A percentile compares a stretch with the other conserved stretches of the same genome.
Conservation (phyloP, 1,140 invertebrate genomes). For the Lutraria rhynchaena region DNA sequence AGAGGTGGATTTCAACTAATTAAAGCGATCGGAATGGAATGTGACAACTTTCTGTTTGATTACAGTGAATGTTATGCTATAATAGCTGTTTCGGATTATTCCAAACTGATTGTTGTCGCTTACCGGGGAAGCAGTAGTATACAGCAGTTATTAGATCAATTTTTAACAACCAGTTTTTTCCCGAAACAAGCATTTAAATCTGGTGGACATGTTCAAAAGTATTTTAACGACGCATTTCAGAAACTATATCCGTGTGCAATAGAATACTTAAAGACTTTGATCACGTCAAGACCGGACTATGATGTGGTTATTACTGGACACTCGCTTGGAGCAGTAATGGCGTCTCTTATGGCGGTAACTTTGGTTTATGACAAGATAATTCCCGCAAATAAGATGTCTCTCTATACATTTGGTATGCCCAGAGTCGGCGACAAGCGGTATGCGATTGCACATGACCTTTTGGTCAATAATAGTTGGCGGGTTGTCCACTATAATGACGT, state of each 20-base stretch:
- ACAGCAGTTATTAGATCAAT: not conserved
- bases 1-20: not conserved
- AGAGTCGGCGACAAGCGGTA: constrained; percentile 32
- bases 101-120: not conserved
- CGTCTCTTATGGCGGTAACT: not conserved
- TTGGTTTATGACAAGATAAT: constrained; percentile 14
- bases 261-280: not conserved
- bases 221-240: constrained; percentile 18
- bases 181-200: not conserved
- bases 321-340: constrained; percentile 27
- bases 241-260: constrained; percentile 3
- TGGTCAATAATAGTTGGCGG: constrained; percentile 31
- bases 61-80: constrained; percentile 19
- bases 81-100: not conserved
- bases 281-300: constrained; percentile 1
- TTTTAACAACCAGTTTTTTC: not conserved
- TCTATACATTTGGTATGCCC: constrained; percentile 19
- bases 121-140: not conserved
- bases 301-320: constrained; percentile 29
- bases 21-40: not conserved
- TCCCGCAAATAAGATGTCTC: not conserved
- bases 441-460: not conserved
- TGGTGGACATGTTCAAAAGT: constrained; percentile 8
- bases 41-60: not conserved
- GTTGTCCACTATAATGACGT: constrained; percentile 30